Percentiles rank a stretch among this genome's conserved stretches.
These are phyloP conservation scores for Papilio helenus DNA, from an alignment of 1,140 invertebrate species.

Conservation along the genomic window DNA sequence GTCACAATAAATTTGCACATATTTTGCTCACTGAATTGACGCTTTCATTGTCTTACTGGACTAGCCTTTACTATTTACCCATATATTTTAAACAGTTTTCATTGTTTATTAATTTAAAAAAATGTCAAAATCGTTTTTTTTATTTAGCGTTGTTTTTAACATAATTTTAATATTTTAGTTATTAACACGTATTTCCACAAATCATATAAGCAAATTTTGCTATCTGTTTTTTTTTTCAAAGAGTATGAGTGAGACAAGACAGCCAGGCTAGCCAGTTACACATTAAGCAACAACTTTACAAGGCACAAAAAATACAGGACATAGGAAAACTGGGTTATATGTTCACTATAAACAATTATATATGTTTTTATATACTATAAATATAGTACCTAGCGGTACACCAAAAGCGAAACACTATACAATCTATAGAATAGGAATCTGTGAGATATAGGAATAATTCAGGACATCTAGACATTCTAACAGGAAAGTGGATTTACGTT, in stretches of 20 bases:
- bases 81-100: no score
- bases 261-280: conserved; percentile 45
- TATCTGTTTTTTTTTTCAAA: neutral
- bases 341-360: conserved; percentile 60
- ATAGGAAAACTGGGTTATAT: conserved; percentile 52
- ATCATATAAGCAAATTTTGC: neutral
- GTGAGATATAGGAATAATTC: conserved; percentile 39
- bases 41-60: conserved; percentile 34
- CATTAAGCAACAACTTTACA: conserved; percentile 59
- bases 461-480: conserved; percentile 40
- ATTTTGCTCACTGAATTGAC: conserved; percentile 62
- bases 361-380: conserved; percentile 49
- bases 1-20: conserved; percentile 75
- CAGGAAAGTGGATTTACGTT: conserved; percentile 33
- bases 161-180: no score
- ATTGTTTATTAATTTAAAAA: no score
- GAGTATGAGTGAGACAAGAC: neutral
- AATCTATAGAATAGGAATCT: conserved; percentile 45
- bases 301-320: conserved; percentile 77
- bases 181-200: no score
- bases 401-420: conserved; percentile 42
- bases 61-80: conserved; percentile 29
- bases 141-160: no score
- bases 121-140: no score
- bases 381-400: conserved; percentile 38